Base-by-base conservation (phyloP, 2,888 invertebrate genomes). In the Ectemnius continuus region DNA sequence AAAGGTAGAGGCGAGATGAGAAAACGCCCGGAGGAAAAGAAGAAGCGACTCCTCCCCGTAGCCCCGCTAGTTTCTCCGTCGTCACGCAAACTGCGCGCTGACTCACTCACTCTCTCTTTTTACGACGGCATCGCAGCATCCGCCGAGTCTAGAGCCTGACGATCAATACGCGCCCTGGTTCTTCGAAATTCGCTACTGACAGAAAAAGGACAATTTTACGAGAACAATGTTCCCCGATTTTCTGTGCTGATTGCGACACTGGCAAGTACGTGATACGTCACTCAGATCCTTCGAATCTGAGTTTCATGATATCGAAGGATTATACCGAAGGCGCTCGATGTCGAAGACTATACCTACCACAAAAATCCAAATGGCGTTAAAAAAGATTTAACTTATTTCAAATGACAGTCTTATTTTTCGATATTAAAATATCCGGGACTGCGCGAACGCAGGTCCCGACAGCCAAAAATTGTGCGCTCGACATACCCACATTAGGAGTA, bases 391-490 rank as follows among this genome's bases (percentile, higher is more conserved):
- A 48, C 2, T 0, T 48, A 48, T 48, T 8, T 8, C 16, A 52
- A 11, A 4, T 2, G 11, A 11, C 8, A 11, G 23, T 47, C 48
- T 79, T 79, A 70, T 45, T 63, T 83, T 82, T 80, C 48, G 59
- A 46, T 52, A 69, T 74, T 4, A 58, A 5, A 23, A 78, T 16
- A 87, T 88, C 90, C 91, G 91, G 94, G 93, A 94, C 93, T 87
- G 93, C 93, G 93, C 92, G 91, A 84, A 92, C 93, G 93, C 93
- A 87, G 91, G 92, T 93, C 93, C 90, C 93, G 87, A 93, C 93
- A 93, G 92, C 87, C 93, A 93, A 93, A 93, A 93, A 93, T 93
- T 93, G 82, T 86, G 91, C 93, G 93, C 90, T 92, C 93, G 92
- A 94, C 92, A 90, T 92, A 93, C 91, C 93, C 93, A 87, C 88